A percentile compares a stretch with the other conserved stretches of the same genome.
Conservation (phyloP, 2,888 invertebrate genomes). For the Meiosimyza decipiens region DNA sequence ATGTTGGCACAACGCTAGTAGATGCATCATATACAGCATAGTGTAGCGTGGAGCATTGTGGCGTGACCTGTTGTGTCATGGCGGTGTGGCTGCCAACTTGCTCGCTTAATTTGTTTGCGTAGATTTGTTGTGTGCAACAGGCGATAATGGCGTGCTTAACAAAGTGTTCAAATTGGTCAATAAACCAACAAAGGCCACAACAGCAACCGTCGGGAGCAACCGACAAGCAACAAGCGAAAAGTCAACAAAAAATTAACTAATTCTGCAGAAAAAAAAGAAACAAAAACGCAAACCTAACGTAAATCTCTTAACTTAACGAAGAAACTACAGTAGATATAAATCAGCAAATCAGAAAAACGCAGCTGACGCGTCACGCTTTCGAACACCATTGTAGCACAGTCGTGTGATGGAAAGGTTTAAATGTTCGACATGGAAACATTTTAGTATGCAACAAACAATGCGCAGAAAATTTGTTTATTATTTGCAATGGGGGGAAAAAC, state of each 20-base stretch:
- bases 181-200: conserved; percentile 20
- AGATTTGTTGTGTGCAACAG: conserved; percentile 30
- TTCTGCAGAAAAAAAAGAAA: not conserved
- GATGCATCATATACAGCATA: no score
- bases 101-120: conserved; percentile 28
- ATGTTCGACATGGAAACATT: not conserved
- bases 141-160: conserved; percentile 28
- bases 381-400: not conserved
- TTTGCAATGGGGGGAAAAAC: conserved; percentile 3
- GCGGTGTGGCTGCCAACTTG: no score
- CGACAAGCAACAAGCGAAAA: no score
- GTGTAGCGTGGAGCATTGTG: no score
- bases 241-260: conserved; percentile 8
- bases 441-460: conserved; percentile 26
- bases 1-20: no score
- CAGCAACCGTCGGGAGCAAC: not conserved
- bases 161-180: conserved; percentile 31
- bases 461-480: conserved; percentile 27
- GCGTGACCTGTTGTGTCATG: no score
- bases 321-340: conserved; percentile 1
- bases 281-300: conserved; percentile 13
- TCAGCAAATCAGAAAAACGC: not conserved
- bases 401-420: not conserved
- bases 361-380: conserved; percentile 20
- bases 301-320: conserved; percentile 8